Evolutionary conservation across 2,797 vertebrate species (phyloP).

Genomic region (Cirrhinus molitorella): DNA sequence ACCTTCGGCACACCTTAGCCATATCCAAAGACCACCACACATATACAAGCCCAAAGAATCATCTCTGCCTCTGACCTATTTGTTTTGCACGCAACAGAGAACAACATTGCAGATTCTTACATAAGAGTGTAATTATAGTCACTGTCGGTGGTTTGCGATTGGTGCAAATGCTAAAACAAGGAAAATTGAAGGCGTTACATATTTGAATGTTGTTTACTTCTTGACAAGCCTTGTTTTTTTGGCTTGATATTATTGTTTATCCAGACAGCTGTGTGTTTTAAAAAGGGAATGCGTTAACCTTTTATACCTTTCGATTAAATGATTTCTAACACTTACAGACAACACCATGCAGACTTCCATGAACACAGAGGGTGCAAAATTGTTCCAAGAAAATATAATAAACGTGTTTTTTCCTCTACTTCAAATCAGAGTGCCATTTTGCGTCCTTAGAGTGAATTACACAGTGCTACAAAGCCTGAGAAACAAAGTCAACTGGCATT

Average conservation of each 20-base stretch:
- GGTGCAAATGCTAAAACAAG: slow-evolving; percentile 46
- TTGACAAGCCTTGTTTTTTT: slow-evolving; percentile 30
- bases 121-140: slow-evolving; percentile 55
- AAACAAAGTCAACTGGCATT: slow-evolving; percentile 7
- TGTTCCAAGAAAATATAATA: not conserved
- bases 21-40: slow-evolving; percentile 30
- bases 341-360: not conserved
- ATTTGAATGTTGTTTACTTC: slow-evolving; percentile 41
- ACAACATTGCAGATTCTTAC: slow-evolving; percentile 55
- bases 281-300: not conserved
- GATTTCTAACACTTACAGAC: not conserved
- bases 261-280: slow-evolving; percentile 3
- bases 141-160: slow-evolving; percentile 45
- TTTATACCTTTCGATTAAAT: slow-evolving; percentile 20
- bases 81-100: slow-evolving; percentile 27
- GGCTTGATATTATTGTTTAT: slow-evolving; percentile 21
- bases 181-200: slow-evolving; percentile 29
- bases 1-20: slow-evolving; percentile 14
- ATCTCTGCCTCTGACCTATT: slow-evolving; percentile 48
- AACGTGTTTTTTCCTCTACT: not conserved
- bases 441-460: not conserved
- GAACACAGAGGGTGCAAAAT: not conserved
- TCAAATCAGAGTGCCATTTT: slow-evolving; percentile 19
- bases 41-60: slow-evolving; percentile 15
- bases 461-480: not conserved